Base-by-base conservation (phyloP, 2,797 vertebrate genomes). In the Pseudopleuronectes americanus region DNA sequence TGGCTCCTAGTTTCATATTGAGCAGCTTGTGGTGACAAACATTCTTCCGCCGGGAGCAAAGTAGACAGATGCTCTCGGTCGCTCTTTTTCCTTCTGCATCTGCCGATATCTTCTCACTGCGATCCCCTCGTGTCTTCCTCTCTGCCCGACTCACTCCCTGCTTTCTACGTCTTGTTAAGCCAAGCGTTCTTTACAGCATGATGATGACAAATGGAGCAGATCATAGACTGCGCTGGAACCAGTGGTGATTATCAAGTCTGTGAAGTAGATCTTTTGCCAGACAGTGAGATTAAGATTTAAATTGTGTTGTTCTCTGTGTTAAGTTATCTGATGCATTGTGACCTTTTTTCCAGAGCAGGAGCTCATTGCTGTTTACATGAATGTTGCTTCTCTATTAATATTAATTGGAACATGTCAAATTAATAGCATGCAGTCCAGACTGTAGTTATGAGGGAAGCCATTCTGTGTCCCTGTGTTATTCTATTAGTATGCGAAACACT, bases 11-110 rank as follows among this genome's bases (percentile, higher is more conserved):
- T 71, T 81, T 64, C 41, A 61, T 58, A 38, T 67, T 21, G 64
- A 87, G 77, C 83, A 84, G 79, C 71, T 87, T 77, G 81, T 77
- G 68, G 66, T 81, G 77, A 83, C 79, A 80, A 85, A 89, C 65
- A 61, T 79, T 81, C 52, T 68, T 75, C 78, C 28, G 43, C 81
- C 48, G 62, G 79, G 66, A 61, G 75, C 54, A 36, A 76, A 63
- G 57, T 23, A 51, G 58, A 71, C 77, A 76, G 77, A 84, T 84
- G 77, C 65, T 74, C 10, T 75, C 2, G 2, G 38, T 78, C 60
- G 49, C n/a, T 71, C 49, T 26, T 68, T 79, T 70, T 81, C 52
- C 70, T 45, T 59, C 33, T 76, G 59, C 77, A 76, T 84, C 75
- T 80, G 75, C 33, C 12, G 17, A 52, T 77, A 55, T 71, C 67